These are phyloP conservation scores for Sylvia atricapilla DNA, from an alignment of 2,113 vertebrate species.

Conservation along the genomic window DNA sequence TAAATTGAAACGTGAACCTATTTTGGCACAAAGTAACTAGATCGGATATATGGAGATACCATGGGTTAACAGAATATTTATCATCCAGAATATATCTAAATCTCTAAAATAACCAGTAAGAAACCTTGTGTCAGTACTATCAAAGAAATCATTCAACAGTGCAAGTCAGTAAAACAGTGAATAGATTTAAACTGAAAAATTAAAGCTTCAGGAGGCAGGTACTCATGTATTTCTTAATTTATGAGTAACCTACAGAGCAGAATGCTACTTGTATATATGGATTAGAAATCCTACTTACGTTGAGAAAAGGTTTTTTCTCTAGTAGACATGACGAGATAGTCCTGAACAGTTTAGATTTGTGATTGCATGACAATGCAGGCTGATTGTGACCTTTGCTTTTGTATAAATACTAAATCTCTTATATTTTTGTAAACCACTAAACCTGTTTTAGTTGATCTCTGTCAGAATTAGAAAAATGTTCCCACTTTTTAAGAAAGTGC, in stretches of 20 bases:
- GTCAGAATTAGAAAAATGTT: neutral
- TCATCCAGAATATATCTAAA: neutral
- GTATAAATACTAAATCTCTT: neutral
- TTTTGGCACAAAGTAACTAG: neutral
- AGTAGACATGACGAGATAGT: neutral
- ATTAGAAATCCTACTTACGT: neutral
- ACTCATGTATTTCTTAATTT: neutral
- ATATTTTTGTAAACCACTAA: neutral
- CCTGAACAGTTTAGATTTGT: neutral
- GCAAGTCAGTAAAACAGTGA: neutral
- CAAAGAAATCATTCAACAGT: neutral
- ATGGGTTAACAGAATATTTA: neutral
- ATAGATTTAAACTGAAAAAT: neutral
- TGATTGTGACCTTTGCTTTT: neutral
- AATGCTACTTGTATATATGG: neutral
- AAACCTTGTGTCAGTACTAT: neutral
- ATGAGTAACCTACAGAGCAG: neutral
- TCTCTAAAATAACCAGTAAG: neutral
- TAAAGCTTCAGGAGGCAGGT: neutral
- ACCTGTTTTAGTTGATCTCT: neutral
- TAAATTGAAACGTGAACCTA: neutral
- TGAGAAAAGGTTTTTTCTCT: neutral
- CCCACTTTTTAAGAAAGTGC: neutral
- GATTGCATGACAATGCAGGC: neutral
- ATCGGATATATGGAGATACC: neutral